Conservation (phyloP, 1,140 invertebrate species). For the Rhopalosiphum maidis region DNA sequence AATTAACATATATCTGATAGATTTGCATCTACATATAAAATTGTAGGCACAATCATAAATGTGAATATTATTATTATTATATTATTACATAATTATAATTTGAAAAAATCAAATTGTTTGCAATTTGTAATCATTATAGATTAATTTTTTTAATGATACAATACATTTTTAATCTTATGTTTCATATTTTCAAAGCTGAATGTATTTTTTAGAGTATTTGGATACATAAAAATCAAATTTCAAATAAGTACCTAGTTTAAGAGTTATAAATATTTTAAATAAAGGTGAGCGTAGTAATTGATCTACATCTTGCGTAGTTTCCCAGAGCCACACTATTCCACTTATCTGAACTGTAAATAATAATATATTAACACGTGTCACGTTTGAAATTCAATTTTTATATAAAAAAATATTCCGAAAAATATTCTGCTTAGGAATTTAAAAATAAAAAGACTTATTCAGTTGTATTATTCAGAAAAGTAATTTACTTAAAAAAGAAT, state of each 20-base stretch:
- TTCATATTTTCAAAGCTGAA: background rate
- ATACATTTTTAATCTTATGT: background rate
- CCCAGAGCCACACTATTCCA: background rate
- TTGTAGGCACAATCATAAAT: background rate
- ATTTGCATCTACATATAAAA: background rate
- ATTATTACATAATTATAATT: background rate
- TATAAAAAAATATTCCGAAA: background rate
- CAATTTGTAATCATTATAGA: background rate
- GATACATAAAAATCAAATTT: background rate
- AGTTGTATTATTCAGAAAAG: background rate
- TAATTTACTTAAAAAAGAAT: no score
- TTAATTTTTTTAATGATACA: background rate
- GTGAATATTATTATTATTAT: background rate
- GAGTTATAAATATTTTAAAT: background rate
- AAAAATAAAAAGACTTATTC: background rate
- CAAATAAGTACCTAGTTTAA: background rate
- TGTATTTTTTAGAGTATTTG: background rate
- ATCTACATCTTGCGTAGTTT: background rate
- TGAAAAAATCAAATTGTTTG: background rate
- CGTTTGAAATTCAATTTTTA: background rate
- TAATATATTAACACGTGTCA: background rate
- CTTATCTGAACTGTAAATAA: background rate
- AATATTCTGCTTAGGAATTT: background rate
- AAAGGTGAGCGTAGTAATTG: background rate
- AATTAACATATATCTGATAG: no score